Conservation (phyloP, 2,113 vertebrate species). For the Oncorhynchus kisutch region DNA sequence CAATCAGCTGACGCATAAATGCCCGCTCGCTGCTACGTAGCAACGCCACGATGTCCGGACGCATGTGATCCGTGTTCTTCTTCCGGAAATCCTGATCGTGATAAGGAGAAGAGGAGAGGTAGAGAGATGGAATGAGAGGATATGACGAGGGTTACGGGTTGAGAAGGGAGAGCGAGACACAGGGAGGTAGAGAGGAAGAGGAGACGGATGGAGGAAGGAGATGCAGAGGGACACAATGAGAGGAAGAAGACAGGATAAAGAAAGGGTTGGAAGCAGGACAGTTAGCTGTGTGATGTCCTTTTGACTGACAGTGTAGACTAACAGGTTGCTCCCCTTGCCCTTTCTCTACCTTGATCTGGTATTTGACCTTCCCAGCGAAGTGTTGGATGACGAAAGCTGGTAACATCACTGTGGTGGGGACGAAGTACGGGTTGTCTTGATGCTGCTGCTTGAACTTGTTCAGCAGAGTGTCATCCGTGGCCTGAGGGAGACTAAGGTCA, state of each 20-base stretch:
- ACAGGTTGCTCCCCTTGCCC: too few relatives aligned
- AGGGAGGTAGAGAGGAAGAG: neutral
- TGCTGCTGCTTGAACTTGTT: conserved; percentile 90
- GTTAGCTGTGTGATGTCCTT: too few relatives aligned
- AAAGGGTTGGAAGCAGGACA: too few relatives aligned
- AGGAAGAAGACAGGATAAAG: too few relatives aligned
- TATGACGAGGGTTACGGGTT: too few relatives aligned
- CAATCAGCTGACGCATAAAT: conserved; percentile 85
- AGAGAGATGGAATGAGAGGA: too few relatives aligned
- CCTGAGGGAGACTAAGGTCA: conserved; percentile 79
- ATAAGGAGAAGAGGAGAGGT: neutral
- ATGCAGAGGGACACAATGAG: neutral
- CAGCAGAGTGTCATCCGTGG: conserved; percentile 84
- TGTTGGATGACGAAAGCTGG: conserved; percentile 87
- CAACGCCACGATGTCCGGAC: conserved; percentile 85
- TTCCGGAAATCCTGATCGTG: conserved; percentile 84
- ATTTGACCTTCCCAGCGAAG: conserved; percentile 90
- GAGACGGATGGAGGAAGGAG: neutral
- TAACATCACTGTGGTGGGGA: conserved; percentile 79
- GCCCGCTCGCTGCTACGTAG: conserved; percentile 86
- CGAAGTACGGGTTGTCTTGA: conserved; percentile 81
- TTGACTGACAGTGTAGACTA: too few relatives aligned
- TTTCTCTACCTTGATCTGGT: conserved; percentile 84
- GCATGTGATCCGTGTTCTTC: conserved; percentile 94
- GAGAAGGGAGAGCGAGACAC: too few relatives aligned